Evolutionary conservation across 1,140 invertebrate species (phyloP), one percentile per base, ranked within the genome.

Genomic region (Drosophila bocqueti): DNA sequence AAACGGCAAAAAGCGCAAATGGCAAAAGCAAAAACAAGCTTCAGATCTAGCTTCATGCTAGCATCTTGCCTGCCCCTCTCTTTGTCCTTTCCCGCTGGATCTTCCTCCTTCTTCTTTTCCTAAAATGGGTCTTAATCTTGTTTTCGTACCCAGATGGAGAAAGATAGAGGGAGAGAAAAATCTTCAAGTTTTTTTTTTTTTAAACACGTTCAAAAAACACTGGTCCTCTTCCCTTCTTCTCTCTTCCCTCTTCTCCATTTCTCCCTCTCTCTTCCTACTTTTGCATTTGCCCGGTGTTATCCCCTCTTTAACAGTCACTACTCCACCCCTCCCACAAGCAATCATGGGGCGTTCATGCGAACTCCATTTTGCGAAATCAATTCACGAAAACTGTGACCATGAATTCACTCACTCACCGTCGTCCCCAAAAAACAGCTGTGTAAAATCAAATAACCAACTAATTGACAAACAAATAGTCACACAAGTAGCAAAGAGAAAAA

Each of bases 171-270:
- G 11, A 16, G 21, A 15, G 26, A 36, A 18, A 61, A 60, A 76
- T 73, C 60, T 78, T 84, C 34, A 83, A 86, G 79, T 83, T 68
- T 85, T 87, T 50, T 63, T n/a, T 77, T 47, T 24, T 24, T 24
- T 24, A 68, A 86, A 87, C 76, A 87, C 68, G 83, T 83, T 87
- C 80, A 38, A 71, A 40, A 40, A 47, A 43, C 43, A 36, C 59
- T 47, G 24, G 21, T 15, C 43, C 50, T 36, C 18, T 36, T 36
- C 52, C 52, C 10, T 10, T 13, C 34, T 5, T 36, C 34, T 9
- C 13, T 10, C 34, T n/a, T 26, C 34, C 21, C 36, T 40, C 21
- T 31, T 15, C 36, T 26, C 43, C 46, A 49, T 45, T 24, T 54
- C 24, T 24, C 9, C 7, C 2, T 55, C 18, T 24, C 18, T 15